Conservation (phyloP, 1,140 invertebrate species). For the Lepidurus packardi region DNA sequence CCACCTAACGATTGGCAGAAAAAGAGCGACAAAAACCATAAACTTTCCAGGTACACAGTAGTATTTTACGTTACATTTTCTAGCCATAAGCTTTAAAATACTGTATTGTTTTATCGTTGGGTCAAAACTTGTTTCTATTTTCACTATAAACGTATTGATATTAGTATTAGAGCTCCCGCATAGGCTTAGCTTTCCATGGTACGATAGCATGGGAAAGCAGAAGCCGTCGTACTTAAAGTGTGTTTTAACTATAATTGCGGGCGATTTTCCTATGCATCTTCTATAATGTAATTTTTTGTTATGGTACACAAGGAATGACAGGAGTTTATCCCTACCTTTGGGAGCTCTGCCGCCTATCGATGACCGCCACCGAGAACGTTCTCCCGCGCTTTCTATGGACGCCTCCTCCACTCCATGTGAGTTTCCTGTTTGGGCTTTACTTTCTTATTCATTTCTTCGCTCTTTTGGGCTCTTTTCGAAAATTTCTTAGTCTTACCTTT, state of each 20-base stretch:
- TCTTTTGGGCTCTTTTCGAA: slow-evolving; percentile 23
- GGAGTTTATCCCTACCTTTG: slow-evolving; percentile 61
- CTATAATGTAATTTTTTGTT: too few relatives aligned
- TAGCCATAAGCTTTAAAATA: too few relatives aligned
- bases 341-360: slow-evolving; percentile 40
- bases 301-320: slow-evolving; percentile 46
- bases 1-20: slow-evolving; percentile 34
- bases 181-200: too few relatives aligned
- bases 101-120: too few relatives aligned
- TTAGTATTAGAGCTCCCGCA: too few relatives aligned
- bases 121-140: too few relatives aligned
- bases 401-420: slow-evolving; percentile 19
- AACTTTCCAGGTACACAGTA: slow-evolving; percentile 50
- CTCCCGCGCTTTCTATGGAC: neutral
- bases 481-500: slow-evolving; percentile 3
- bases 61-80: too few relatives aligned
- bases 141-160: too few relatives aligned
- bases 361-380: neutral
- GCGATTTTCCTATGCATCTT: too few relatives aligned
- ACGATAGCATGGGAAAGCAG: too few relatives aligned
- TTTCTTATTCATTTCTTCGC: slow-evolving; percentile 26
- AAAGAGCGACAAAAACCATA: slow-evolving; percentile 42
- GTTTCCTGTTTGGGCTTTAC: slow-evolving; percentile 24
- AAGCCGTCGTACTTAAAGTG: too few relatives aligned
- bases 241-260: too few relatives aligned